Evolutionary conservation across 2,797 vertebrate genomes (phyloP).

Genomic region (Cirrhinus mrigala): DNA sequence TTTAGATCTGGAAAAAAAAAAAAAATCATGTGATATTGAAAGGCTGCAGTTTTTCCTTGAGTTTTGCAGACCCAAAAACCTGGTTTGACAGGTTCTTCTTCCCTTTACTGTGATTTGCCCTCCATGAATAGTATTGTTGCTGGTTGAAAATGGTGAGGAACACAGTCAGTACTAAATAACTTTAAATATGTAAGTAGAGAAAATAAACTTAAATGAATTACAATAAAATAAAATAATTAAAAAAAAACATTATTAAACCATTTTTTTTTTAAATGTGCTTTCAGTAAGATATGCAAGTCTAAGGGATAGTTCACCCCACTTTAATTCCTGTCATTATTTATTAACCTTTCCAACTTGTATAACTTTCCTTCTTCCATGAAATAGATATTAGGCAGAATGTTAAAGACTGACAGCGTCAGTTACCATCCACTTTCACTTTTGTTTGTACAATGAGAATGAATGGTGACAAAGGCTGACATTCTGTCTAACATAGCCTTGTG

Average conservation of each 20-base stretch:
- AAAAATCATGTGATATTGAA: background rate
- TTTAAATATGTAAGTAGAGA: background rate
- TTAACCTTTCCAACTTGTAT: background rate
- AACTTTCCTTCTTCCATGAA: background rate
- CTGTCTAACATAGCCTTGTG: background rate
- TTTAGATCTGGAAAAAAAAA: background rate
- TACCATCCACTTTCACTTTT: background rate
- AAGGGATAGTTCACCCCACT: background rate
- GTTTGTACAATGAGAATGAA: background rate
- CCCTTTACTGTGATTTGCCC: background rate
- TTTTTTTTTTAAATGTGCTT: background rate
- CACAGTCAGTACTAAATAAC: background rate
- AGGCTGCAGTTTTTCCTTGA: background rate
- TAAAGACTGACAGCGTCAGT: background rate
- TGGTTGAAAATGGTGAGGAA: background rate
- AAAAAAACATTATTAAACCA: background rate
- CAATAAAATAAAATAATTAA: background rate
- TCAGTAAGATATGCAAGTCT: background rate
- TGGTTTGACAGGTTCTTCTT: slow-evolving; percentile 31
- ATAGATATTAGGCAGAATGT: background rate
- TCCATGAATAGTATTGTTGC: slow-evolving; percentile 9
- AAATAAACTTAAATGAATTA: background rate
- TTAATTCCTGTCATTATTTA: background rate
- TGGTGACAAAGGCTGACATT: background rate
- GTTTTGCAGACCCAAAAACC: background rate